Base-by-base conservation (phyloP, 2,113 vertebrate species). In the Tiliqua scincoides region DNA sequence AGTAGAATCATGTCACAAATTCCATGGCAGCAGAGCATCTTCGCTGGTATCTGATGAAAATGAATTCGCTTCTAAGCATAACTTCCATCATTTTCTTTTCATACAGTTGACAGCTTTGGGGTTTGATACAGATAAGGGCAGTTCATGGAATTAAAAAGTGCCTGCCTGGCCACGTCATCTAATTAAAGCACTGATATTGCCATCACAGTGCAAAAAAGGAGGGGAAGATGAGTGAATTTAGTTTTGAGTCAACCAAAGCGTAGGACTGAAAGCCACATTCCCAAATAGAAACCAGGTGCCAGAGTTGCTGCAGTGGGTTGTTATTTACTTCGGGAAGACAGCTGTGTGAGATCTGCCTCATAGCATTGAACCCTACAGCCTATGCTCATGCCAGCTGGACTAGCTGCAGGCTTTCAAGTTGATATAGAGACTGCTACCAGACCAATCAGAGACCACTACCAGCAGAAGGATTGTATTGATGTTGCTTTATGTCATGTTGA, bases 281-380 rank as follows among this genome's bases (percentile, higher is more conserved):
- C 79, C 67, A 73, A 88, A 79, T 73, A 79, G 84, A 92, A 94
- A 87, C 63, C 89, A 91, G 82, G 79, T 78, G 67, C 21, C 75
- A 67, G 54, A 62, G 76, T 67, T 76, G 65, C 85, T 90, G 61
- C 78, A 79, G 48, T 79, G 87, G 85, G 84, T 65, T 62, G 3
- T 77, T 71, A 57, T 83, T 91, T 68, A 37, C 12, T 82, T 18
- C 21, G 73, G 32, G 52, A 67, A 21, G 87, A 83, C 61, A 65
- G 63, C 78, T 79, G 79, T 0, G 35, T 71, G 83, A 89, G 27
- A 30, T 63, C 62, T 23, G 82, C 79, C 70, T 85, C 32, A n/a
- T 14, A 0, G 0, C 62, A 71, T 20, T 84, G 71, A 40, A 52
- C 61, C 75, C 59, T 87, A 30, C 79, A 35, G 14, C 80, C 23